Percentiles rank a stretch among this genome's conserved stretches.
phyloP scores from a whole-genome alignment of 2,888 invertebrate species.

The Ophioninae sp. region DNA sequence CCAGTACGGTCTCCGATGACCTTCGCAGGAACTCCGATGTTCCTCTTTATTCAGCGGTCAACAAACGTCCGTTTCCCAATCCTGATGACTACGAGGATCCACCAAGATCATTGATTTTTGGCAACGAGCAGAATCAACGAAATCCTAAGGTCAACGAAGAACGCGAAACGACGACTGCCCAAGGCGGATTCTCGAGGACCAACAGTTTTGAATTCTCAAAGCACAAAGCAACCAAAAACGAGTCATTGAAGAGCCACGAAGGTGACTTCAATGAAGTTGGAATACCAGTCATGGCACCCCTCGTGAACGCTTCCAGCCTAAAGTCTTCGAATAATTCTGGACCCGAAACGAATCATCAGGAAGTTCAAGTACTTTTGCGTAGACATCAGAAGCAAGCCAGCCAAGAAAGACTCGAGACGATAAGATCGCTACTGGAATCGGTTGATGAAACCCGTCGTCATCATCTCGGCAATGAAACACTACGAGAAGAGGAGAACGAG shows the following conservation, averaged over 20 bases:
- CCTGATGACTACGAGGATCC: conserved; percentile 74
- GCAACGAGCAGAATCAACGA: conserved; percentile 48
- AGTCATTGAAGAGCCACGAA: conserved; percentile 34
- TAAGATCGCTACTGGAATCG: conserved; percentile 64
- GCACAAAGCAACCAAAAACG: conserved; percentile 39
- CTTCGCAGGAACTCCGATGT: conserved; percentile 7
- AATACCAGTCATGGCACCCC: conserved; percentile 71
- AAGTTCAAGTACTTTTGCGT: conserved; percentile 44
- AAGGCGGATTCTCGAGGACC: conserved; percentile 69
- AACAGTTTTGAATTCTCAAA: conserved; percentile 70
- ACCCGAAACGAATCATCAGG: conserved; percentile 31
- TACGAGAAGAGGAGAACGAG: conserved; percentile 50
- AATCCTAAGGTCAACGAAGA: conserved; percentile 47
- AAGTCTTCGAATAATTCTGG: conserved; percentile 17
- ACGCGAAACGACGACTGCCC: conserved; percentile 30
- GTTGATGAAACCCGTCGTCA: conserved; percentile 53
- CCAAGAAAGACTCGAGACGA: conserved; percentile 60
- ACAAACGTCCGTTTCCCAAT: conserved; percentile 70
- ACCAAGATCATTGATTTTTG: background rate
- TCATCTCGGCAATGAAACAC: conserved; percentile 62
- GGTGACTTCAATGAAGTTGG: conserved; percentile 79
- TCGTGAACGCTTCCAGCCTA: conserved; percentile 57
- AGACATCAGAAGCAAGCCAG: conserved; percentile 63
- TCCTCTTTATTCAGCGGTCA: conserved; percentile 35
- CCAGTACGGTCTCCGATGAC: conserved; percentile 68